Evolutionary conservation across 1,140 invertebrate species (phyloP).

Genomic region (Artemia franciscana): DNA sequence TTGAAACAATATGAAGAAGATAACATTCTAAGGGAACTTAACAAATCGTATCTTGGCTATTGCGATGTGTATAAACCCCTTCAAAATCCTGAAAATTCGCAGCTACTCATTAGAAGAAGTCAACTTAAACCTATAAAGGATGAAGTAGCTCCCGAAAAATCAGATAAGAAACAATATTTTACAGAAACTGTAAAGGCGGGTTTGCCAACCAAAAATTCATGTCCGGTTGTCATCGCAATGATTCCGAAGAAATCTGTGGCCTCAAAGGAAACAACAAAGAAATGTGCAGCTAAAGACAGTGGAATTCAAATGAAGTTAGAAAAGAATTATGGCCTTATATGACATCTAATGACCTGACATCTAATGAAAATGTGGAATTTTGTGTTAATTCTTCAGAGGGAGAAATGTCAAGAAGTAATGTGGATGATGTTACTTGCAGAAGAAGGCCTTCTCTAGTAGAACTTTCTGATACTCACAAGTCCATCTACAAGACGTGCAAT

Average conservation of each 20-base stretch:
- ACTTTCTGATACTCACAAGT: background rate
- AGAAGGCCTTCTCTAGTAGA: background rate
- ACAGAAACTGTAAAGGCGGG: background rate
- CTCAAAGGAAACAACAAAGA: background rate
- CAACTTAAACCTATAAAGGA: background rate
- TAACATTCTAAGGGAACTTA: conserved; percentile 47
- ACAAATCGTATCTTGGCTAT: conserved; percentile 50
- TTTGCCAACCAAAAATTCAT: background rate
- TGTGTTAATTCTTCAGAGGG: too few species aligned
- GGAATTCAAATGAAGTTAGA: background rate
- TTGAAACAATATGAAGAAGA: conserved; percentile 47
- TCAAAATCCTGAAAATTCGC: conserved; percentile 28
- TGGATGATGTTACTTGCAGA: conserved; percentile 1
- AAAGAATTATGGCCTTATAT: too few species aligned
- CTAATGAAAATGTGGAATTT: too few species aligned
- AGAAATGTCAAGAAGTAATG: too few species aligned
- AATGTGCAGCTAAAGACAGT: background rate
- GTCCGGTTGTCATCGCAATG: background rate
- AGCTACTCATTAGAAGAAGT: conserved; percentile 30
- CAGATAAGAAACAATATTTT: background rate
- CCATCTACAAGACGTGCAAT: conserved; percentile 10
- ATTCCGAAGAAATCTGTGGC: background rate
- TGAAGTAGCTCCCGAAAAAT: too few species aligned
- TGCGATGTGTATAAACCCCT: conserved; percentile 20
- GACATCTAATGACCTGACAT: too few species aligned